Evolutionary conservation across 2,888 invertebrate species (phyloP).

Genomic region (Himalopsyche kuldschensis): DNA sequence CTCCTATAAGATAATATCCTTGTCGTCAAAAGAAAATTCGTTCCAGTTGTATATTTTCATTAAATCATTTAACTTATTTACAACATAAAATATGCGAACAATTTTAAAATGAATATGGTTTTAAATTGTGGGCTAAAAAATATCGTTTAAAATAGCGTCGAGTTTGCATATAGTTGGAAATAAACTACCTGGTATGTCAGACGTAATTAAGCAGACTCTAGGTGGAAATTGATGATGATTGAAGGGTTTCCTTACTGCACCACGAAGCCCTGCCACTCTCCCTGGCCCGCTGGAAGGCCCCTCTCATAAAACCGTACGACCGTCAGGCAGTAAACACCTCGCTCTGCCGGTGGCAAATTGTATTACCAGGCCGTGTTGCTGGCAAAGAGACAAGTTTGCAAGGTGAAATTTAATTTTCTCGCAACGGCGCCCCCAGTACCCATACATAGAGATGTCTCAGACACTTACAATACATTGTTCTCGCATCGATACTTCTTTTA

Average conservation of each 20-base stretch:
- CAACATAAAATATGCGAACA: no score
- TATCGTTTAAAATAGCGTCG: no score
- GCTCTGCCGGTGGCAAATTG: background rate
- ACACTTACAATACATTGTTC: background rate
- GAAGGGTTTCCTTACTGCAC: background rate
- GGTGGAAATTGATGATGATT: background rate
- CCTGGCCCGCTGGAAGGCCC: background rate
- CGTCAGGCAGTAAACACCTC: background rate
- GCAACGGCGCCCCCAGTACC: slow-evolving; percentile 15
- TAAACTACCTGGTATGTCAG: no score
- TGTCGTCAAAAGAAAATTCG: no score
- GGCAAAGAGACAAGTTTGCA: background rate
- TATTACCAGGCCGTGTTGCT: background rate
- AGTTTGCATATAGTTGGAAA: no score
- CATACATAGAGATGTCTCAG: background rate
- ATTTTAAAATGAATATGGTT: no score
- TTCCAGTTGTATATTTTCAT: no score
- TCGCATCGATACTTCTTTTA: background rate
- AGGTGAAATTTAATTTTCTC: slow-evolving; percentile 32
- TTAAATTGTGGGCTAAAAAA: no score
- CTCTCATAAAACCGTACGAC: background rate
- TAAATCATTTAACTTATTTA: no score
- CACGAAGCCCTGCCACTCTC: background rate
- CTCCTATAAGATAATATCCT: no score
- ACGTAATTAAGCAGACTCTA: background rate